These are phyloP conservation scores for Sula dactylatra DNA, from an alignment of 2,113 vertebrate genomes.

Conservation along the genomic window DNA sequence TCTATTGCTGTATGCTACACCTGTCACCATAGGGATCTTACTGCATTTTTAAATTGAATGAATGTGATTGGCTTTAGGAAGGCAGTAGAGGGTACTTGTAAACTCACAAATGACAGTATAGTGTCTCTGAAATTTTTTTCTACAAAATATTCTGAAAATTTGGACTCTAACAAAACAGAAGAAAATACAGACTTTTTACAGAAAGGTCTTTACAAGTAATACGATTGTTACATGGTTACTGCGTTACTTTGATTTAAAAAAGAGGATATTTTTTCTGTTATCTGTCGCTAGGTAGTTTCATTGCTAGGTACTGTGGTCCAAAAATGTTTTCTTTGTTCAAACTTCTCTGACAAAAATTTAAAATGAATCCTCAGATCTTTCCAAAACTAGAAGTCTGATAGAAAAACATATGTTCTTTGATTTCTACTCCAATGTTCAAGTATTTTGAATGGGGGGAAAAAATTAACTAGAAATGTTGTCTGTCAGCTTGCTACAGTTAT, in stretches of 20 bases:
- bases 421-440: not conserved
- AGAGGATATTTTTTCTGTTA: not conserved
- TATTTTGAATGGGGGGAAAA: not conserved
- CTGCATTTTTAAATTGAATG: not conserved
- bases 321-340: conserved; percentile 6
- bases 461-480: not conserved
- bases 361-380: not conserved
- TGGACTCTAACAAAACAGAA: not conserved
- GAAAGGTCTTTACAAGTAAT: not conserved
- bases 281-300: not conserved
- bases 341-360: not conserved
- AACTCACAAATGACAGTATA: not conserved
- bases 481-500: not conserved
- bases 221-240: not conserved
- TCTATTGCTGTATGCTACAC: not conserved
- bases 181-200: not conserved
- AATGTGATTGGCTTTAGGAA: not conserved
- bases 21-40: not conserved
- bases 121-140: not conserved
- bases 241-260: not conserved
- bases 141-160: not conserved
- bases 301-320: not conserved
- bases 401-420: not conserved
- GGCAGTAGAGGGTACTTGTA: not conserved
- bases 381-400: not conserved